Base-by-base conservation (phyloP, 2,113 vertebrate species). In the Sinocyclocheilus grahami region DNA sequence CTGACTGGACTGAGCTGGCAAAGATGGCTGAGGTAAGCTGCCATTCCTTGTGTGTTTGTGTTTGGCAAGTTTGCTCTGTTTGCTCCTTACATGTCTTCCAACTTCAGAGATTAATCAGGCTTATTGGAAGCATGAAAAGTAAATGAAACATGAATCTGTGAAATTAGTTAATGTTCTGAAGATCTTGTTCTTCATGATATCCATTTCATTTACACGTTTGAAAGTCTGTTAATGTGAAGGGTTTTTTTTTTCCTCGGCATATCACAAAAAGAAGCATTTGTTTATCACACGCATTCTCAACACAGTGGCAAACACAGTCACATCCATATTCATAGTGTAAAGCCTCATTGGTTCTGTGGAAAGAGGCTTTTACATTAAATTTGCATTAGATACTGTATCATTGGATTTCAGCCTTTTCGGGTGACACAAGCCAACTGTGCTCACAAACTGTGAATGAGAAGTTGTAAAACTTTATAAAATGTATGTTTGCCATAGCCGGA, bases 1-100 rank as follows among this genome's bases (percentile, higher is more conserved):
- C 94, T 1, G 97, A 98, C 92, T 99, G 97, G 97, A 96, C 94
- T 76, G 91, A 92, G 84, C 93, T 98, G 76, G 94, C 96, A 82
- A 95, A 95, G 91, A 97, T 95, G 96, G 96, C 97, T 90, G 95
- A 97, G 97, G 97, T 97, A 53, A 91, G 85, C 89, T 63, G 13
- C 27, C 14, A 81, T 81, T 48, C 37, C 37, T 18, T 79, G 24
- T 74, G 0, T 92, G 62, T 90, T 58, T 37, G 4, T 88, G 53
- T 90, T 87, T 62, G 27, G 24, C 22, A 27, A 42, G 37, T 81
- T 65, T 27, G 11, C 46, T 27, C 75, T 51, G 24, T 30, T 78
- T 78, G 46, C n/a, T 78, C 75, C 46, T 55, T 55, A 55, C 4
- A 27, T 24, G 20, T 53, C 62, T 51, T 9, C 20, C 27, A 69